These are phyloP conservation scores for Cirrhinus mrigala DNA, from an alignment of 2,797 vertebrate species.

Conservation along the genomic window DNA sequence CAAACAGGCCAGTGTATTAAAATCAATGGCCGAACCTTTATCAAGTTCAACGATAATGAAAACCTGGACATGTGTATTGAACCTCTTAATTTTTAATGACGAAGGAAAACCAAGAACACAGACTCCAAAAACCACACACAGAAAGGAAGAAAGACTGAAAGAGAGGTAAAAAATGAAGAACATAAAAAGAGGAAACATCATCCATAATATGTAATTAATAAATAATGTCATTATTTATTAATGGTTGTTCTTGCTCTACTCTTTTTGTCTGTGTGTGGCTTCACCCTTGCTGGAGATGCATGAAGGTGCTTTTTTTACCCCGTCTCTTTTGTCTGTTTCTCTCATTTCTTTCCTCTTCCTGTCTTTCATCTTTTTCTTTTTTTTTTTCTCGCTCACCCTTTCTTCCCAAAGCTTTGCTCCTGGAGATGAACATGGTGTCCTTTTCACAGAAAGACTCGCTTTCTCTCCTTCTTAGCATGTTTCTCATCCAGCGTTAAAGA, in stretches of 20 bases:
- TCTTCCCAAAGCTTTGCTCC: constrained; percentile 30
- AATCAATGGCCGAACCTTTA: constrained; percentile 43
- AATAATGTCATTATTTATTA: constrained; percentile 61
- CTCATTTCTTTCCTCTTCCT: constrained; percentile 7
- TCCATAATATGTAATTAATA: constrained; percentile 66
- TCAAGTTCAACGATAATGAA: constrained; percentile 57
- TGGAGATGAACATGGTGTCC: constrained; percentile 2
- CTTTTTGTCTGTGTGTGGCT: constrained; percentile 31
- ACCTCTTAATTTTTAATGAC: constrained; percentile 64
- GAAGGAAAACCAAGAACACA: constrained; percentile 43
- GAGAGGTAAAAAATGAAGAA: constrained; percentile 28
- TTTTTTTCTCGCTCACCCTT: neutral
- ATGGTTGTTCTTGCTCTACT: constrained; percentile 41
- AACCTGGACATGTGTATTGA: constrained; percentile 54
- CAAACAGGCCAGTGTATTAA: constrained; percentile 15
- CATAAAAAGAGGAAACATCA: constrained; percentile 61
- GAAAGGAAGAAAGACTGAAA: constrained; percentile 15
- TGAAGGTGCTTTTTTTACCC: constrained; percentile 16
- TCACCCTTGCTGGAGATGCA: constrained; percentile 43
- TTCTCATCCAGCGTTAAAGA: neutral
- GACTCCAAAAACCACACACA: constrained; percentile 32
- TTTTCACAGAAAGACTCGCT: neutral
- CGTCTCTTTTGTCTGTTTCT: neutral
- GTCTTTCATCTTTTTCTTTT: constrained; percentile 7
- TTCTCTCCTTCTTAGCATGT: neutral